Base-by-base conservation (phyloP, 2,888 invertebrate species). In the Frankliniella fusca region DNA sequence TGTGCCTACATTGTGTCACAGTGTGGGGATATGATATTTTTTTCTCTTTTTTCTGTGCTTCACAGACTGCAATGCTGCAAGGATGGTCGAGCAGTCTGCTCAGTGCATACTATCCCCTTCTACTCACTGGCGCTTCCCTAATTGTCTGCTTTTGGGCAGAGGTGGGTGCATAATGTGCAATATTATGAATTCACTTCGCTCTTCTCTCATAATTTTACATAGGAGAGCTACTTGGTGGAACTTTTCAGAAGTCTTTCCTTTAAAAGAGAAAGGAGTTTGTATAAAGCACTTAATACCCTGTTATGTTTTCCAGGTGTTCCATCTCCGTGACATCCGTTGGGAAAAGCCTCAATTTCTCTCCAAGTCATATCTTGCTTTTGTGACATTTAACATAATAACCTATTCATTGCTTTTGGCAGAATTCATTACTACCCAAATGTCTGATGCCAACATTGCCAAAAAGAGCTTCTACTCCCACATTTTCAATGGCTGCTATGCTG, bases 61-160 rank as follows among this genome's bases (percentile, higher is more conserved):
- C 83, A 10, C 81, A 83, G 82, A 82, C 27, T 81, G 80, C 81
- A 80, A 76, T 80, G 70, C 48, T 28, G 82, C 27, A 80, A 86
- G 93, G 94, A 84, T 96, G 96, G 96, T 93, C 96, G 15, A 93
- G 93, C 83, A 95, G 95, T 87, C 90, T 97, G 80, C 91, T 96
- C 86, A 95, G 95, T 48, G 96, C 96, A 0, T 97, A 96, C 89
- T 97, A 97, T 89, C 96, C 97, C 0, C 90, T 97, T 80, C 90
- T 97, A 83, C 92, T 97, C 90, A 95, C 96, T 15, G 95, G 96
- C 81, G 94, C 96, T 0, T 97, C 97, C 0, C 90, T 97, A 83
- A 94, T 97, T 85, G 96, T 97, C 84, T 97, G 97, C 89, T 95
- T 96, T 88, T 97, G 97, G 97, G 97, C 97, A 76, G 97, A 97